Conservation (phyloP, 2,797 vertebrate species). For the Apogon talboti region DNA sequence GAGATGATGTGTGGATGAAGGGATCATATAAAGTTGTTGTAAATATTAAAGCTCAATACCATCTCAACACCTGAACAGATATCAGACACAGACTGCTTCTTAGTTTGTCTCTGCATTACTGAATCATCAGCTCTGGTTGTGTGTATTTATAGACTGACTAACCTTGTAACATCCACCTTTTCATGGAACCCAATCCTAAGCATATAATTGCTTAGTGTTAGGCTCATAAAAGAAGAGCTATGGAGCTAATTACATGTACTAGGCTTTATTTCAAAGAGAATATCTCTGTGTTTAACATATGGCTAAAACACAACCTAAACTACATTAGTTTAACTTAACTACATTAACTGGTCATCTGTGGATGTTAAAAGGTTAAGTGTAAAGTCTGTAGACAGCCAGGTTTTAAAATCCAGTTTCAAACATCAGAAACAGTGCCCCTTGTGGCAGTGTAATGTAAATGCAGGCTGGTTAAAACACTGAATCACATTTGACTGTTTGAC, state of each 20-base stretch:
- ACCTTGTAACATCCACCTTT: too few relatives aligned
- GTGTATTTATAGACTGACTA: constrained; percentile 7
- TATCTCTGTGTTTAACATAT: too few relatives aligned
- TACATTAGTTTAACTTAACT: too few relatives aligned
- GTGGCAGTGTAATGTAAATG: constrained; percentile 31
- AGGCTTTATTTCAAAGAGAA: too few relatives aligned
- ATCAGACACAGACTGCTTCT: neutral
- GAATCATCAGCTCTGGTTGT: constrained; percentile 20
- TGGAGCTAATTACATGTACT: too few relatives aligned
- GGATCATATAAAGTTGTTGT: neutral
- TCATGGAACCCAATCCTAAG: too few relatives aligned
- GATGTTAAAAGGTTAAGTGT: neutral
- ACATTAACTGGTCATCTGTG: too few relatives aligned
- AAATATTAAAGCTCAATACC: constrained; percentile 1
- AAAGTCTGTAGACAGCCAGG: neutral
- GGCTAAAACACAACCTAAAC: too few relatives aligned
- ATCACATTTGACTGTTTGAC: constrained; percentile 72
- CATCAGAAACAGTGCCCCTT: constrained; percentile 7
- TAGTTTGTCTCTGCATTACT: neutral
- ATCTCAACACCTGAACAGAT: neutral
- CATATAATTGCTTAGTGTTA: too few relatives aligned
- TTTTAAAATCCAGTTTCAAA: neutral
- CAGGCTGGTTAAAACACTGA: constrained; percentile 50
- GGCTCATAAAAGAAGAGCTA: too few relatives aligned
- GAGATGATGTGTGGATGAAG: constrained; percentile 32